Percentiles rank a stretch among this genome's conserved stretches.
These are phyloP conservation scores for Ondatra zibethicus DNA, from an alignment of 2,113 vertebrate genomes.

Conservation along the genomic window DNA sequence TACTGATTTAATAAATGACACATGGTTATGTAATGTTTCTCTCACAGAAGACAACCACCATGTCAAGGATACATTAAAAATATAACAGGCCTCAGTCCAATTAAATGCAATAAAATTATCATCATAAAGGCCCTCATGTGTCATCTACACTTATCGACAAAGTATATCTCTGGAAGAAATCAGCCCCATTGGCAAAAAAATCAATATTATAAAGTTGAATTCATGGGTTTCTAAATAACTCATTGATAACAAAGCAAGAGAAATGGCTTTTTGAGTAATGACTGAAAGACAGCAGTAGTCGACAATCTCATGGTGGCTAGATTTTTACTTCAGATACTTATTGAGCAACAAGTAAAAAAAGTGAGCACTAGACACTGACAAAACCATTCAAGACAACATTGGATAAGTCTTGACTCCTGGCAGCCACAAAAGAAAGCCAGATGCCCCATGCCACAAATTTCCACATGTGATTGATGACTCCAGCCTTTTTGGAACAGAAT, in stretches of 20 bases:
- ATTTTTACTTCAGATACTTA: conserved; percentile 15
- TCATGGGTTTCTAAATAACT: background rate
- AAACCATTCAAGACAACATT: conserved; percentile 15
- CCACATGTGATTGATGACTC: conserved; percentile 34
- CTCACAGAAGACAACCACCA: conserved; percentile 71
- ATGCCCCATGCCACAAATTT: conserved; percentile 5
- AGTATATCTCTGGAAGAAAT: conserved; percentile 69
- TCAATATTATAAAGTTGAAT: background rate
- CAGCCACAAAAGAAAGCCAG: conserved; percentile 58
- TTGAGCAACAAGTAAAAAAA: conserved; percentile 51
- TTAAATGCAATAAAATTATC: conserved; percentile 76
- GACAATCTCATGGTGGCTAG: background rate
- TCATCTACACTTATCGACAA: conserved; percentile 71
- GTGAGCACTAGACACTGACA: conserved; percentile 37
- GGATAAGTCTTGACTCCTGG: conserved; percentile 24
- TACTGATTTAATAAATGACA: background rate
- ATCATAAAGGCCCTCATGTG: conserved; percentile 74
- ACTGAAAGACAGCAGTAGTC: background rate
- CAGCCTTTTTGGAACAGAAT: background rate
- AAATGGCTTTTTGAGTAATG: conserved; percentile 14
- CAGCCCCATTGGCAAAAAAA: conserved; percentile 33
- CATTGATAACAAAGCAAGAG: background rate
- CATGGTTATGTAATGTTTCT: background rate
- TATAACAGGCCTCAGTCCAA: conserved; percentile 76
- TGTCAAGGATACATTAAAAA: conserved; percentile 73